Percentiles rank a stretch among this genome's conserved stretches.
Evolutionary conservation across 2,113 vertebrate species (phyloP).

Genomic region (Piprites chloris): DNA sequence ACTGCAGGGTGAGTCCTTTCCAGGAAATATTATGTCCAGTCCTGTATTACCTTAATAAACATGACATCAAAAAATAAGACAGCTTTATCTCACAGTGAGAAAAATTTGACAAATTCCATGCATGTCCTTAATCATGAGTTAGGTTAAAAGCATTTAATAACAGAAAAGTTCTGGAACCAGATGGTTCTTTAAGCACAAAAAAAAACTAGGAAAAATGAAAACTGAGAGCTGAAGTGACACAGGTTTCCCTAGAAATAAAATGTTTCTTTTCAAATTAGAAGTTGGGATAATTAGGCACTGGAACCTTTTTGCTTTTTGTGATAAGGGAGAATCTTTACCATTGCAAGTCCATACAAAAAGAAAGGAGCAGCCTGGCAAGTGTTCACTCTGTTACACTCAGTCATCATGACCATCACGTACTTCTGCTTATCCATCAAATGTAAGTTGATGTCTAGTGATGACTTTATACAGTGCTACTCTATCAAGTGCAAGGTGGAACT

Average conservation of each 20-base stretch:
- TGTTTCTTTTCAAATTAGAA: not conserved
- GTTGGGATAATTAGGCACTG: not conserved
- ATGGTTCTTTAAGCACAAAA: not conserved
- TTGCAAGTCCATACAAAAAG: not conserved
- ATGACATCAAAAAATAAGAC: not conserved
- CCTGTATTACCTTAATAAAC: not conserved
- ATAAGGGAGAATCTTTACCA: not conserved
- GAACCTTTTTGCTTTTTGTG: not conserved
- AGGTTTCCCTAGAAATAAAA: not conserved
- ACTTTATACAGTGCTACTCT: not conserved
- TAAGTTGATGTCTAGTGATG: rapidly evolving
- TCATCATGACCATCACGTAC: not conserved
- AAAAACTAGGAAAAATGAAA: not conserved
- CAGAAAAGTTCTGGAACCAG: not conserved
- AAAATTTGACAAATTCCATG: not conserved
- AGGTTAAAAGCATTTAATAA: not conserved
- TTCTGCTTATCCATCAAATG: not conserved
- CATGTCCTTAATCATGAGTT: not conserved
- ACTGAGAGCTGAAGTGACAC: not conserved
- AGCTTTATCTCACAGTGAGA: not conserved
- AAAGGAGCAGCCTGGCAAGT: not conserved
- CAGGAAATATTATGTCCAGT: not conserved
- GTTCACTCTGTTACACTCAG: not conserved
- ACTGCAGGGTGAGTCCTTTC: not conserved
- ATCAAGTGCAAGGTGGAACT: not conserved